Base-by-base conservation (phyloP, 2,888 invertebrate genomes). In the Sipha maydis region DNA sequence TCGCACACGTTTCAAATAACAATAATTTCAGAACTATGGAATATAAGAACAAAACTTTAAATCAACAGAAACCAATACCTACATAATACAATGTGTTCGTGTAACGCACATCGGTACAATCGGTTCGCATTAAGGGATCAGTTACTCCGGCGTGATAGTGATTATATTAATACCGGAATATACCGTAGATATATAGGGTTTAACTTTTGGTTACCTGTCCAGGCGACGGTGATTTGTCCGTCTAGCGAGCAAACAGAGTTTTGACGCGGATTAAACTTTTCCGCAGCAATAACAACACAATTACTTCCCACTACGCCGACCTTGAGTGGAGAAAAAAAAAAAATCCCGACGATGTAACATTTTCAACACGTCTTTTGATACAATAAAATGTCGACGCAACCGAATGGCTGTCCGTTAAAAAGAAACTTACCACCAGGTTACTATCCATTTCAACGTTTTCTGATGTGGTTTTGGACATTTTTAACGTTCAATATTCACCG, bases 281-380 rank as follows among this genome's bases (percentile, higher is more conserved):
- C 86, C 14, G 80, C 80, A 31, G 86, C 80, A 11, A 86, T 86
- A 2, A 86, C 86, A 4, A 86, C 61, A 28, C 86, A 86, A 80
- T 80, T 80, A 31, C 41, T 86, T 31, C 86, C 86, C 8, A 80
- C 75, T 17, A 86, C 73, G 11, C 86, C 80, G 0, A 86, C 75
- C 86, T 86, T 73, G 14, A 48, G 1, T 11, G 48, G 1, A 48
- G 2, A 48, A 11, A 48, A 48, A 48, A 48, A 48, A 41, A 34
- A 79, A 34, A 34, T 2, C 3, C 4, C 31, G 21, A 48, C 9
- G 21, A 28, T 48, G 14, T 14, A 48, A 48, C 11, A 11, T 48
- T 48, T 48, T 48, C 8, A 14, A 82, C 25, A 3, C 8, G 11
- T 71, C 17, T 31, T 41, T 11, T 41, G 8, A 41, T 41, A 1